phyloP scores from a whole-genome alignment of 2,113 vertebrate species.

The Macrotis lagotis region DNA sequence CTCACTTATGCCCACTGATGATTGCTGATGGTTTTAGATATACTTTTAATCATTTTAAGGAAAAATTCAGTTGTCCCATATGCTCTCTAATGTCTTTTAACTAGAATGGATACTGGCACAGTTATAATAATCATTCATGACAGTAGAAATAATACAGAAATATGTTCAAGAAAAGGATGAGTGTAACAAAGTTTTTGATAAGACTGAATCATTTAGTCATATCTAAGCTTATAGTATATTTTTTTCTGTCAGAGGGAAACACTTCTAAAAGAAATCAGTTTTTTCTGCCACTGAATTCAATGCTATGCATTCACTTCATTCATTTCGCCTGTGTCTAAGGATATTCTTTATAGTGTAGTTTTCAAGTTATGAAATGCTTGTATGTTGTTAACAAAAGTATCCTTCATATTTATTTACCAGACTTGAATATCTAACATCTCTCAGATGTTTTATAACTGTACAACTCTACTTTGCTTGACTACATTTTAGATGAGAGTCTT shows the following conservation, averaged over 20 bases:
- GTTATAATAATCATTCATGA: slow-evolving; percentile 99
- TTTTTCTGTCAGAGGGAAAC: slow-evolving; percentile 95
- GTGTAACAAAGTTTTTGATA: slow-evolving; percentile 99
- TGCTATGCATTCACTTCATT: too few relatives aligned
- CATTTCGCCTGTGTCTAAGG: too few relatives aligned
- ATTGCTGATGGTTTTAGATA: too few relatives aligned
- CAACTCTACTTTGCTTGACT: slow-evolving; percentile 55
- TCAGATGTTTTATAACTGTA: slow-evolving; percentile 64
- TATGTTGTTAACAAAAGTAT: slow-evolving; percentile 73
- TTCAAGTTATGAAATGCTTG: slow-evolving; percentile 70
- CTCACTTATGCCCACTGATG: too few relatives aligned
- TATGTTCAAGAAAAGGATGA: slow-evolving; percentile 98
- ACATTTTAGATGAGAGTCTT: slow-evolving; percentile 66
- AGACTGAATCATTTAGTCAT: slow-evolving; percentile 96
- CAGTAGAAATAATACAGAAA: slow-evolving; percentile 99
- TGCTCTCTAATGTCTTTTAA: too few relatives aligned
- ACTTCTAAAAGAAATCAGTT: slow-evolving; percentile 95
- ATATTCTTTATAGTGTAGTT: slow-evolving; percentile 25
- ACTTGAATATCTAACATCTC: slow-evolving; percentile 70
- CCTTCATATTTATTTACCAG: slow-evolving; percentile 66
- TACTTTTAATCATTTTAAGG: too few relatives aligned
- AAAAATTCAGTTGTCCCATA: too few relatives aligned
- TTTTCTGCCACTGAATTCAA: slow-evolving; percentile 93
- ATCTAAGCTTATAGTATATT: slow-evolving; percentile 98
- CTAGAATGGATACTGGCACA: too few relatives aligned